Conservation (phyloP, 2,888 invertebrate genomes). For the Lasioglossum leucozonium region DNA sequence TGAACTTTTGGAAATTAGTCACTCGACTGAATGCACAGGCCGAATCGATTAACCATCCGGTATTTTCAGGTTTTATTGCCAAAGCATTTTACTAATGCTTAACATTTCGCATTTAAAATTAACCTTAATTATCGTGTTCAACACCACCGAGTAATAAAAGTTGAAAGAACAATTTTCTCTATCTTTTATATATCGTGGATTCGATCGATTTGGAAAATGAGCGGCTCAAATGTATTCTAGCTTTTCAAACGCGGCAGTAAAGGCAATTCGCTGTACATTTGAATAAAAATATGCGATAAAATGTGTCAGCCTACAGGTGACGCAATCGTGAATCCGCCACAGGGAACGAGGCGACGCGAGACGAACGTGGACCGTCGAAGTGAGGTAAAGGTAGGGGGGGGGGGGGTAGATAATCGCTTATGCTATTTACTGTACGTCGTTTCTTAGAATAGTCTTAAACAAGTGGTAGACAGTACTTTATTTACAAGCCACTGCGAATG, state of each 20-base stretch:
- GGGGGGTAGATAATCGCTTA: constrained; percentile 41
- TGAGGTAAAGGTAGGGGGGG: constrained; percentile 8
- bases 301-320: not conserved
- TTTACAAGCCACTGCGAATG: constrained; percentile 84
- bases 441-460: constrained; percentile 53
- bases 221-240: not conserved
- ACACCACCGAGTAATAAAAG: not conserved
- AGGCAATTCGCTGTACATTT: not conserved
- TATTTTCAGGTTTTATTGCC: not conserved
- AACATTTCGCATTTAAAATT: not conserved
- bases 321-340: not conserved
- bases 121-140: not conserved
- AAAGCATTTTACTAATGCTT: not conserved
- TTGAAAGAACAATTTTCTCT: not conserved
- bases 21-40: not conserved
- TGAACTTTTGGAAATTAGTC: not conserved
- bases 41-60: not conserved
- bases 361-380: constrained; percentile 14
- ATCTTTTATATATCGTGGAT: too few relatives aligned
- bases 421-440: constrained; percentile 61
- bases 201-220: too few relatives aligned
- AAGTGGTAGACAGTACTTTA: constrained; percentile 71
- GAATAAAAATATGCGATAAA: not conserved
- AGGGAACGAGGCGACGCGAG: not conserved
- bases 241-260: not conserved